A percentile compares a stretch with the other conserved stretches of the same genome.
These are phyloP conservation scores for Carduelis carduelis DNA, from an alignment of 2,797 vertebrate species.

Conservation along the genomic window DNA sequence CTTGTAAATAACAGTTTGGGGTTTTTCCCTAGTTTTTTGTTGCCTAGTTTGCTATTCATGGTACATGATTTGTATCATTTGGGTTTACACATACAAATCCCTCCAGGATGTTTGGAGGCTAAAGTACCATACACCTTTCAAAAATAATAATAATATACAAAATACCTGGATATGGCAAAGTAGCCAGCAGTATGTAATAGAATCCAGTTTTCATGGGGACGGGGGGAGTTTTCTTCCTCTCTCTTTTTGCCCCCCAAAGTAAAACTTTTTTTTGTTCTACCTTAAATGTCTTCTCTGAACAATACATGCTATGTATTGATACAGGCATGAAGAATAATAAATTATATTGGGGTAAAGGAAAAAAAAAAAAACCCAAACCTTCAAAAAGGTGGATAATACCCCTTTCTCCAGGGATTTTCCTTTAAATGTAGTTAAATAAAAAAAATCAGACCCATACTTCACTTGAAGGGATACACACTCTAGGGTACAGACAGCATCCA, in stretches of 20 bases:
- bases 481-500: neutral
- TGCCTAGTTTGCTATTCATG: neutral
- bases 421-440: neutral
- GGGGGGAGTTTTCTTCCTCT: neutral
- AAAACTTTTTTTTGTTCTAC: neutral
- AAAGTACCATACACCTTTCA: neutral
- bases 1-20: neutral
- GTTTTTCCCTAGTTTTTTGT: neutral
- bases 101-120: neutral
- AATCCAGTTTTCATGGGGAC: neutral
- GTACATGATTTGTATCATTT: neutral
- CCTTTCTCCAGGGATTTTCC: neutral
- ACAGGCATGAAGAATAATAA: neutral
- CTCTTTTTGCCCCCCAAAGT: neutral
- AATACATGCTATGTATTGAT: neutral
- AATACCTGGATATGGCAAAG: neutral
- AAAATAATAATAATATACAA: constrained; percentile 1
- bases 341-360: neutral
- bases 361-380: neutral
- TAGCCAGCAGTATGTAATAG: neutral
- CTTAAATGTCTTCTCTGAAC: neutral
- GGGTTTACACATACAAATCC: neutral
- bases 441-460: neutral
- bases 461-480: neutral
- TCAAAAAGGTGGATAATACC: neutral